Base-by-base conservation (phyloP, 2,797 vertebrate species). In the Rhinella marina region DNA sequence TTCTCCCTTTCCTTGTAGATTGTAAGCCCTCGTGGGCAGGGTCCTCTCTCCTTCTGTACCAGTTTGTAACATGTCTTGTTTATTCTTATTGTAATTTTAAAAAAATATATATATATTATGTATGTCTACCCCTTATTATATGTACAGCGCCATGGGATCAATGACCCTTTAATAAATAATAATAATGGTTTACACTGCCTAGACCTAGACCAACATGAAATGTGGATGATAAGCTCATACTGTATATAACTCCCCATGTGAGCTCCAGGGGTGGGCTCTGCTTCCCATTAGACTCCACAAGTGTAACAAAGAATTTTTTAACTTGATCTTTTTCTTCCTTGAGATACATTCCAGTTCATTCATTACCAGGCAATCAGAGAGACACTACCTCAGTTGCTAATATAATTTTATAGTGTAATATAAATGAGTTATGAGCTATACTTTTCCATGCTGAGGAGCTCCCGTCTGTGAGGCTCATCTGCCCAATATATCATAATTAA, bases 341-440 rank as follows among this genome's bases (percentile, higher is more conserved):
- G 75, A 77, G 48, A 52, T 54, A 14, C 75, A 77, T 77, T 77
- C 75, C 75, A 77, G 75, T n/a, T 54, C 75, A 54, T n/a, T 77
- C 50, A 77, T 77, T 77, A 77, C 75, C 23, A 16, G 75, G 75
- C 75, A 48, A 77, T 77, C 48, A 54, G 48, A 48, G 70, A 77
- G 75, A 77, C 75, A 5, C 48, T 77, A 77, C 48, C 75, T 77
- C 75, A 77, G 75, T 52, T 23, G 75, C 75, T 77, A 77, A 77
- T 77, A 77, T 77, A 54, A 77, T 77, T 77, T 77, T 77, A 77
- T 77, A 16, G 75, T n/a, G 75, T 54, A 8, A 77, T 77, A 77
- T 77, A 77, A 77, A 77, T 77, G 48, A 77, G 75, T 77, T 77
- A 77, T 77, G 75, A 77, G 48, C 75, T n/a, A 2, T 14, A 52